Evolutionary conservation across 2,797 vertebrate genomes (phyloP), one percentile per base, ranked within the genome.

Genomic region (Threskiornis aethiopicus): DNA sequence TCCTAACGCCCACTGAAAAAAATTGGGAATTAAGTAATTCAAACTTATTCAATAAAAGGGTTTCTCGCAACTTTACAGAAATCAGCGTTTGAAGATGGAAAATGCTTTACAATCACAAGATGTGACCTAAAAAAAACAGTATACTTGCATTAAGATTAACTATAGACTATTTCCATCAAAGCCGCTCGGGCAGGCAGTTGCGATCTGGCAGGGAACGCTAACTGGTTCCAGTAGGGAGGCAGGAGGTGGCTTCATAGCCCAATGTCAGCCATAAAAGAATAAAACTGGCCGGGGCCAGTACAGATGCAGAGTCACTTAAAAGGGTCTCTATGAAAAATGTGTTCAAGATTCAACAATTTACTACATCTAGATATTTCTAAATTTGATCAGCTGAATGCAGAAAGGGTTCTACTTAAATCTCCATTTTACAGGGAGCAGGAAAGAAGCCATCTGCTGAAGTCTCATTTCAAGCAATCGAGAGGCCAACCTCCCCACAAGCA

Each of bases 121-220:
- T 19, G 28, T 29, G 42, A 78, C 67, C 46, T 24, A 42, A n/a
- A 54, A 69, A 77, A 89, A 9, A 8, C 51, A 10, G 9, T 13
- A 14, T 2, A 14, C 22, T 41, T 41, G 37, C 33, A 71, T 47
- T 31, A 12, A 52, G 24, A 25, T 58, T 44, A 83, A 66, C 73
- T 39, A 11, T 0, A 25, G 61, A 31, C 15, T 55, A 14, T 16
- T 41, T 10, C 31, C 33, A 75, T 6, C 58, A 37, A 28, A 72
- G 79, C 8, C 20, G 35, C 17, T 20, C 0, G 2, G 57, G 35
- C 31, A 47, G 49, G 35, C 47, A 16, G 70, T 0, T 31, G 59
- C 22, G 66, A 26, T 15, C 28, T 15, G 37, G 61, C 69, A 75
- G 39, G 44, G 46, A 77, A 26, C 57, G 25, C 19, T 16, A 29